Percentiles rank a stretch among this genome's conserved stretches.
Evolutionary conservation across 2,797 vertebrate genomes (phyloP).

Genomic region (Melanotaenia trifasciata): DNA sequence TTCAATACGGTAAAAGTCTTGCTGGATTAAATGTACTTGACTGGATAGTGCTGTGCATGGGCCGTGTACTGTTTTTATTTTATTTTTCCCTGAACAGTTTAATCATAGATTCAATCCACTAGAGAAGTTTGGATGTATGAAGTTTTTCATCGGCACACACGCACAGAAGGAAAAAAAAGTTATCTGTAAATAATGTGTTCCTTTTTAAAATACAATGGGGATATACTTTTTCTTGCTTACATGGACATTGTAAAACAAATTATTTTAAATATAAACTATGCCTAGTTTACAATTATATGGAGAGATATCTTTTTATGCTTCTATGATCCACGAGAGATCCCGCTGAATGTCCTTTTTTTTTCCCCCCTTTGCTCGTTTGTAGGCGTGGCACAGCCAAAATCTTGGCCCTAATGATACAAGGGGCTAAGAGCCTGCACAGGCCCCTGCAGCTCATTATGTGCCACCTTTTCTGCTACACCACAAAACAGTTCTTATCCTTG

Average conservation of each 20-base stretch:
- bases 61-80: slow-evolving; percentile 17
- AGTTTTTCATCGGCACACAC: slow-evolving; percentile 46
- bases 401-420: slow-evolving; percentile 2
- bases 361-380: slow-evolving; percentile 11
- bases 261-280: slow-evolving; percentile 87
- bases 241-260: slow-evolving; percentile 90
- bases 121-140: slow-evolving; percentile 43
- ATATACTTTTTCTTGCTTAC: slow-evolving; percentile 89
- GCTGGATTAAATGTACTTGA: slow-evolving; percentile 44
- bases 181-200: slow-evolving; percentile 96
- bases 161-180: slow-evolving; percentile 44
- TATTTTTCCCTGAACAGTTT: slow-evolving; percentile 22
- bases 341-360: slow-evolving; percentile 22
- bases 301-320: slow-evolving; percentile 64
- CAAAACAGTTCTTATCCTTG: slow-evolving; percentile 29
- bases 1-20: slow-evolving; percentile 36
- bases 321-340: slow-evolving; percentile 46
- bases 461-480: slow-evolving; percentile 37
- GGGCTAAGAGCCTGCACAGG: slow-evolving; percentile 33
- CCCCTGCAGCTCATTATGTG: slow-evolving; percentile 15
- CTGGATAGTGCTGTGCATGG: slow-evolving; percentile 48
- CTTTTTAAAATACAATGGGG: slow-evolving; percentile 89
- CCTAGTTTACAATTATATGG: slow-evolving; percentile 82
- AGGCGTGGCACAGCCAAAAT: slow-evolving; percentile 39
- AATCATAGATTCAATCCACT: slow-evolving; percentile 31